Conservation (phyloP, 2,797 vertebrate genomes). For the Clarias platycephalus region DNA sequence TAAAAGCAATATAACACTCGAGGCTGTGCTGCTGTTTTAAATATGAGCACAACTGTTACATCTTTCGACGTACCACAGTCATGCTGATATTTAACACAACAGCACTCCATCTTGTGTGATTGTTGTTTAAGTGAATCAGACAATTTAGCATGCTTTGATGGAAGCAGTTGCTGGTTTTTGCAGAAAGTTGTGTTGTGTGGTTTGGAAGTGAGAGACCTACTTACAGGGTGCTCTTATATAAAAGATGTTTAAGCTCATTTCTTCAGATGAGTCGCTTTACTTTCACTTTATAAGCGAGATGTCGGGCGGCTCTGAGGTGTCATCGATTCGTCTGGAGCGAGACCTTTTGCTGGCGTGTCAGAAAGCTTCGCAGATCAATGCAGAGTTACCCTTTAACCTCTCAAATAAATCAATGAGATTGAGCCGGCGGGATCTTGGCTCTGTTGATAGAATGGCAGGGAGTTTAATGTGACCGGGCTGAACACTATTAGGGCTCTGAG, state of each 20-base stretch:
- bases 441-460: slow-evolving; percentile 78
- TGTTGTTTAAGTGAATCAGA: background rate
- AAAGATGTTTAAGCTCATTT: slow-evolving; percentile 17
- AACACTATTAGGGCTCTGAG: slow-evolving; percentile 73
- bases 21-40: no score
- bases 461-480: slow-evolving; percentile 80
- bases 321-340: slow-evolving; percentile 91
- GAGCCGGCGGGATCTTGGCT: slow-evolving; percentile 80
- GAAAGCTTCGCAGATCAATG: slow-evolving; percentile 87
- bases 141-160: background rate
- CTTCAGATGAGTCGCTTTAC: slow-evolving; percentile 61
- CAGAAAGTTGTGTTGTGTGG: background rate
- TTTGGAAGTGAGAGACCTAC: background rate
- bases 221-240: background rate
- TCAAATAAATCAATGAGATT: slow-evolving; percentile 85
- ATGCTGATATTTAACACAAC: no score
- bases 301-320: slow-evolving; percentile 81
- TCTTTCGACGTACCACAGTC: no score
- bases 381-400: slow-evolving; percentile 85
- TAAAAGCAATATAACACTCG: no score
- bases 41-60: no score
- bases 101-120: no score
- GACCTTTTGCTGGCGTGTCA: slow-evolving; percentile 82
- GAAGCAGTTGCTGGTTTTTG: background rate
- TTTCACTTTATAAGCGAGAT: slow-evolving; percentile 87